Conservation (phyloP, 2,797 vertebrate genomes). For the Cygnus olor region DNA sequence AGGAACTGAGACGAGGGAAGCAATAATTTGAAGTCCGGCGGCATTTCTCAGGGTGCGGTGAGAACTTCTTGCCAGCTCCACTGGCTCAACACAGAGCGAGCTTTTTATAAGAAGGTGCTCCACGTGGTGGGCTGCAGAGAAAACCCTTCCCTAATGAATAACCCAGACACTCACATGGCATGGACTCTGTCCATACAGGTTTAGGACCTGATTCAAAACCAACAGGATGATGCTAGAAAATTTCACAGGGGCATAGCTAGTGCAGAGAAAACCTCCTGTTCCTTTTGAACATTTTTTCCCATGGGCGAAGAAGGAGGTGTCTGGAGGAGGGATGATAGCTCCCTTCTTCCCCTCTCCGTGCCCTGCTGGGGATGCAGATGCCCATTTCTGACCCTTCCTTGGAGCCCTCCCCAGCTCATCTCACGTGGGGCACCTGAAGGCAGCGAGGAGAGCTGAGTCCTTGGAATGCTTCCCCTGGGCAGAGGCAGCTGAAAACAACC, state of each 20-base stretch:
- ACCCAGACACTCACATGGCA: neutral
- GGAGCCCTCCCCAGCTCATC: neutral
- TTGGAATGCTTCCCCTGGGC: neutral
- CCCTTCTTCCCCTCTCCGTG: neutral
- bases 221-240: slow-evolving; percentile 16
- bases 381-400: neutral
- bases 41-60: neutral
- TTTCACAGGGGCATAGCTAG: neutral
- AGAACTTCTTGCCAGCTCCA: neutral
- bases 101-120: slow-evolving; percentile 12
- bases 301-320: neutral
- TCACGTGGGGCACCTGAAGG: neutral
- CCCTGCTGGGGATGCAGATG: neutral
- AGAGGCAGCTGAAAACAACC: neutral
- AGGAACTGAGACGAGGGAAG: neutral
- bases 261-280: neutral
- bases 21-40: neutral
- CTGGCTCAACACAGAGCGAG: neutral
- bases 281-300: slow-evolving; percentile 16
- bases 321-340: neutral
- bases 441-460: accelerated
- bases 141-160: slow-evolving; percentile 29
- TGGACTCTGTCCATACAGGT: neutral
- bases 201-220: slow-evolving; percentile 42
- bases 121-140: neutral